Evolutionary conservation across 2,888 invertebrate genomes (phyloP), one percentile per base, ranked within the genome.

Genomic region (Lordiphosa andalusiaca): DNA sequence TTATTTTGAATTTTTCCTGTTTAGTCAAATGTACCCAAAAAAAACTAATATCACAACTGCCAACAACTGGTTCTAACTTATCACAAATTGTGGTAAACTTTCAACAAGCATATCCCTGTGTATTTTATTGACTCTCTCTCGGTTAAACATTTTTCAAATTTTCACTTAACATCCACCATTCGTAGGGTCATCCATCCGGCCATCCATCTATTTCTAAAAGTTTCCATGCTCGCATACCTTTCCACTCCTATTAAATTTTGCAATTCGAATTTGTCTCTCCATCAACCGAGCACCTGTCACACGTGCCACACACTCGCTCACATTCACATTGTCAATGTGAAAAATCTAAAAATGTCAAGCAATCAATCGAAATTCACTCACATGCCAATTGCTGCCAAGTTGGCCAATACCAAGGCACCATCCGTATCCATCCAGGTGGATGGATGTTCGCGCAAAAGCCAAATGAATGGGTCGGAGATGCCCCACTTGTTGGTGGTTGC

Each of bases 321-420:
- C 41, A 23, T 16, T 5, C 10, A 10, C 9, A 10, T 30, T 53
- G 53, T 55, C 54, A 57, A 39, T 23, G 47, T 25, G 33, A n/a
- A 47, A 60, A 56, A 52, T 48, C 40, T 64, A 57, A 58, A 61
- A 66, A 61, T 54, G 38, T 35, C 56, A 52, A 39, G 55, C 72
- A 70, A 70, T 70, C 69, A 70, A 70, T 57, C 54, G 63, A 59
- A 72, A 70, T 68, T 64, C 72, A 53, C 52, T 70, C 69, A 60
- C 37, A 66, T 66, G 58, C 59, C 64, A 69, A 69, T 64, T 64
- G 39, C 48, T 41, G 47, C 12, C 47, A 48, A 59, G 42, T 69
- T 69, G 51, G 55, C 44, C 59, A 60, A 53, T 23, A 23, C 23
- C 23, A 23, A 6, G 23, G 23, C 23, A 6, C 16, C 38, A 51